Conservation (phyloP, 2,113 vertebrate genomes). For the Furnarius figulus region DNA sequence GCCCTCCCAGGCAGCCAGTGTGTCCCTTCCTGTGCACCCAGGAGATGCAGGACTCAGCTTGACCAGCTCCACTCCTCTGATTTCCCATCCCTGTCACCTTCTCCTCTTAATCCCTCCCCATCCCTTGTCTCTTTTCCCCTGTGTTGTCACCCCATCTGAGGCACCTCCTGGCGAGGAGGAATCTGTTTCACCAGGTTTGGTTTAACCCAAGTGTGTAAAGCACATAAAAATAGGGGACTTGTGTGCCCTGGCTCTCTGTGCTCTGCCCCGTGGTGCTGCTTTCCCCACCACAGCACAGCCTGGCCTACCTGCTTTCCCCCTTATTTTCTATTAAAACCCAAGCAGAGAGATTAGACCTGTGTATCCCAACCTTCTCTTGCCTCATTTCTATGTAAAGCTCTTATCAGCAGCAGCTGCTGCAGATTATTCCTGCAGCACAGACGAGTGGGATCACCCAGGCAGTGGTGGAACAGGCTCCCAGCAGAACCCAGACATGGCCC, state of each 20-base stretch:
- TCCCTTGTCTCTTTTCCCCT: neutral
- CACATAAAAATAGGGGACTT: fast-evolving
- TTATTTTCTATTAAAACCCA: neutral
- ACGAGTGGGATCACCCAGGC: neutral
- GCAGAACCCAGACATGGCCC: fast-evolving
- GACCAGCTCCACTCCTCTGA: neutral
- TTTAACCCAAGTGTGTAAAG: neutral
- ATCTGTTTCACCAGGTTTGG: neutral
- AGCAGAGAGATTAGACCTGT: neutral
- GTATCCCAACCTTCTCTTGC: neutral
- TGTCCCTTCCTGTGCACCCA: neutral
- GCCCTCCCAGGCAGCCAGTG: neutral
- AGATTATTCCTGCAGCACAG: neutral
- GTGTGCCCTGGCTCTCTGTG: neutral
- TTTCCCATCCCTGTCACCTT: neutral
- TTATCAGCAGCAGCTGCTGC: neutral
- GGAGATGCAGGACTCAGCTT: neutral
- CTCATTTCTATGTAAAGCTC: slow-evolving; percentile 16
- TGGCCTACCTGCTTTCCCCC: neutral
- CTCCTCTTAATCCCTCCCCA: neutral
- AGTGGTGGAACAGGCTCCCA: neutral
- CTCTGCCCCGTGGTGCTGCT: neutral
- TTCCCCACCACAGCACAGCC: neutral
- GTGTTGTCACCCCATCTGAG: neutral
- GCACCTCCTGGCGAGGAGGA: neutral